Base-by-base conservation (phyloP, 2,797 vertebrate genomes). In the Anableps anableps region DNA sequence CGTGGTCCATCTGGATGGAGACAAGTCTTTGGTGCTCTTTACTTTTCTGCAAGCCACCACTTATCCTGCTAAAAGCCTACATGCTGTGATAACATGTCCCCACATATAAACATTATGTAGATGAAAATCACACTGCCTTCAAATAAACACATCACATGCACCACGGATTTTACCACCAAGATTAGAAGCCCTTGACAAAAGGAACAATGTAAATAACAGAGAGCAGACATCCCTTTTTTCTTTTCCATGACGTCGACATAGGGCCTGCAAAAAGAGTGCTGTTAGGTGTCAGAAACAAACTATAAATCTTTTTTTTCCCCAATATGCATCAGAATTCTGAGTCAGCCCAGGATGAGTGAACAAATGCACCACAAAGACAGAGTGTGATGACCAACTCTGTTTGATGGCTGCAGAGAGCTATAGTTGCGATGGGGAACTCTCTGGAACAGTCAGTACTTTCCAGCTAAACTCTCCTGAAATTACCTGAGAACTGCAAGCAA, bases 131-230 rank as follows among this genome's bases (percentile, higher is more conserved):
- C 74, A 85, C 51, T 45, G 21, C 75, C 72, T 84, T 84, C 82
- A 50, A 81, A 84, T 47, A 78, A 55, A 55, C 51, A 41, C 74
- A 14, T 71, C 9, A 38, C 70, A 82, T 4, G n/a, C 34, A 26
- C 55, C 86, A 73, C 19, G 36, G 68, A 74, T 85, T 78, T 88
- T 75, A 86, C 26, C 88, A 87, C 74, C 91, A 79, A 92, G 87
- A 89, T 90, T 80, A 81, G 77, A 64, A 53, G 73, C 83, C 77
- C 90, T 84, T 79, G 66, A 88, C 76, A 64, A 86, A 88, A 88
- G 82, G 88, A 77, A 78, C 81, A 92, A 83, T 89, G 88, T 93
- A 94, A 93, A 94, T 91, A 93, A 90, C 82, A 88, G 55, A 90
- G 81, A 90, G 78, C 92, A 94, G 92, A 85, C 53, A 0, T 78